Base-by-base conservation (phyloP, 2,113 vertebrate genomes). In the Sinocyclocheilus maitianheensis region DNA sequence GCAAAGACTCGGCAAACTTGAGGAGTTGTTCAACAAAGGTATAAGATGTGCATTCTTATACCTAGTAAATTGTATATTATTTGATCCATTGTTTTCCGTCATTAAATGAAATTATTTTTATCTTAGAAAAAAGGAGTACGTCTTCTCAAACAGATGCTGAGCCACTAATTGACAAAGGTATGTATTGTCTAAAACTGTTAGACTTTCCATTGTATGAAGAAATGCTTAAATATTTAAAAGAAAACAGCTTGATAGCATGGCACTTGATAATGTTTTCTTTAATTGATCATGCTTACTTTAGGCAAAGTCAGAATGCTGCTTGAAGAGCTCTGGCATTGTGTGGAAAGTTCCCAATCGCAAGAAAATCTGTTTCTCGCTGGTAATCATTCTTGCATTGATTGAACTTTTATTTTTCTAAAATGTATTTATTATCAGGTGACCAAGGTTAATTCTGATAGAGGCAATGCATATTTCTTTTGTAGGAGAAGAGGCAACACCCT, bases 321-420 rank as follows among this genome's bases (percentile, higher is more conserved):
- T 11, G 93, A 97, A 86, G 94, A 96, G 77, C 93, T 99, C 67
- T 98, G 98, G 98, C 90, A 93, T 60, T 99, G 98, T 87, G 93
- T 99, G 69, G 95, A 97, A 65, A 91, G 91, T 67, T 89, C 90
- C 53, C 80, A 22, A 53, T 89, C 6, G 14, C 40, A 63, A 88
- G 90, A 79, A 51, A 37, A 9, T 2, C 11, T 89, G 8, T 37
- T 43, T 37, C 69, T 90, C 5, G 14, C 40, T 80, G 93, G 93
- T 94, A 81, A 90, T 77, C 76, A 13, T 40, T 71, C 12, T 71
- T 46, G 5, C 26, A 13, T 37, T 83, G 22, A n/a, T 53, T 53
- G 10, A 53, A 71, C 30, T 34, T 20, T 18, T 43, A 7, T 46
- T 24, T 81, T 65, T 11, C 30, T 12, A 5, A n/a, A 79, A 1